A percentile compares a stretch with the other conserved stretches of the same genome.
Conservation (phyloP, 2,888 invertebrate genomes). For the Leptopilina drosophilae region DNA sequence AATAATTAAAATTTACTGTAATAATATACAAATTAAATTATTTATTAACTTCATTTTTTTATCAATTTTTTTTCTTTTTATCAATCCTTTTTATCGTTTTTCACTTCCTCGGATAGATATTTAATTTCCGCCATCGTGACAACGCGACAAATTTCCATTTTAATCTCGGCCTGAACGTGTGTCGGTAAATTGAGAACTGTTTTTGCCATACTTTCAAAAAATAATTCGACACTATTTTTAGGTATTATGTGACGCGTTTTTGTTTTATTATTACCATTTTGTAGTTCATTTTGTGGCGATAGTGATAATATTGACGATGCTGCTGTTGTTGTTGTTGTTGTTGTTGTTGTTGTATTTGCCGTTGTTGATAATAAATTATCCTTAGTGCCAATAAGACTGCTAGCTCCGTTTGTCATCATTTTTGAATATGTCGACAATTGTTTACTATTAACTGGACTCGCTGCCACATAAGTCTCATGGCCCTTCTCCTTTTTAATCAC, state of each 20-base stretch:
- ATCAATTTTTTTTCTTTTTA: too few species aligned
- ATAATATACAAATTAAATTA: background rate
- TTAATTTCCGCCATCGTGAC: slow-evolving; percentile 70
- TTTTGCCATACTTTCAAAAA: slow-evolving; percentile 73
- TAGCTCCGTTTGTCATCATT: slow-evolving; percentile 9
- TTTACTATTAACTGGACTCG: background rate
- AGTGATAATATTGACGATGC: too few species aligned
- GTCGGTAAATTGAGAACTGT: slow-evolving; percentile 69
- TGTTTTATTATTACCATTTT: slow-evolving; percentile 16
- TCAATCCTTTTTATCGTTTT: slow-evolving; percentile 13
- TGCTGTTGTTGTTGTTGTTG: too few species aligned
- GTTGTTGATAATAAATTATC: background rate
- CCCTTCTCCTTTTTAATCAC: slow-evolving; percentile 4
- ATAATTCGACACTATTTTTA: slow-evolving; percentile 65
- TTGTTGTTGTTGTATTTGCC: too few species aligned
- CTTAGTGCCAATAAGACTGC: background rate
- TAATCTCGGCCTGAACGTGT: slow-evolving; percentile 70
- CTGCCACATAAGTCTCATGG: background rate
- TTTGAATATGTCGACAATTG: background rate
- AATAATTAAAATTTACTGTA: background rate
- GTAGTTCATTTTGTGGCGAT: background rate
- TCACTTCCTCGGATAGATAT: slow-evolving; percentile 52
- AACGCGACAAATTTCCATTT: slow-evolving; percentile 73
- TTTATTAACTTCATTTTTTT: too few species aligned
- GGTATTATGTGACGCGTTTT: slow-evolving; percentile 3